Percentiles rank a stretch among this genome's conserved stretches.
These are phyloP conservation scores for Mycetomoellerius zeteki DNA, from an alignment of 1,140 invertebrate genomes.

Conservation along the genomic window DNA sequence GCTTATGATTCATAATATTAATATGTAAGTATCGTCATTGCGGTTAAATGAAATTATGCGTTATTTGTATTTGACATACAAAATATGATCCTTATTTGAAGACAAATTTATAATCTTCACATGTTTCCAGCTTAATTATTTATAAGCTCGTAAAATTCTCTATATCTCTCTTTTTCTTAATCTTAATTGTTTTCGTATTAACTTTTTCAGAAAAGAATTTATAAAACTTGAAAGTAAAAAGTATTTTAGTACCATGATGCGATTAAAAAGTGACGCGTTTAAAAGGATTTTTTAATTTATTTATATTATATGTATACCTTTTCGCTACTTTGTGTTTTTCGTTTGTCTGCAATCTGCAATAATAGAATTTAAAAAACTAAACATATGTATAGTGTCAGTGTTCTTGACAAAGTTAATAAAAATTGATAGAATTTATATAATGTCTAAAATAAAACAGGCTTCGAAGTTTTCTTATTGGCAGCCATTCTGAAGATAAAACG, in stretches of 20 bases:
- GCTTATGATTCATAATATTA: constrained; percentile 38
- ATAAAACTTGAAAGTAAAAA: neutral
- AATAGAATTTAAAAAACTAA: neutral
- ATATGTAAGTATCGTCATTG: constrained; percentile 14
- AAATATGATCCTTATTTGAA: neutral
- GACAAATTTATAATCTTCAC: neutral
- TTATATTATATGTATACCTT: neutral
- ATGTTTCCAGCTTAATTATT: neutral
- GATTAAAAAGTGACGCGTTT: neutral
- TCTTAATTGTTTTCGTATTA: neutral
- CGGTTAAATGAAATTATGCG: neutral
- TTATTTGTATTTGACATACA: constrained; percentile 12
- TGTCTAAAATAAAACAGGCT: neutral
- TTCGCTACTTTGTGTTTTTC: neutral
- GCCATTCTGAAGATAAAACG: neutral
- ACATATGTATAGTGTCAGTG: neutral
- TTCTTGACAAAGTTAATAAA: neutral
- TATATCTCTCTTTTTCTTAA: neutral
- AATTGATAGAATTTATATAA: neutral
- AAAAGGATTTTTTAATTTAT: neutral
- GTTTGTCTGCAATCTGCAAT: neutral
- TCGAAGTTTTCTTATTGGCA: neutral
- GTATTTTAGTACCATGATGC: neutral
- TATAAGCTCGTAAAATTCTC: neutral
- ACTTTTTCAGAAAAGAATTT: neutral